Evolutionary conservation across 2,113 vertebrate species (phyloP).

Genomic region (Hyperoodon ampullatus): DNA sequence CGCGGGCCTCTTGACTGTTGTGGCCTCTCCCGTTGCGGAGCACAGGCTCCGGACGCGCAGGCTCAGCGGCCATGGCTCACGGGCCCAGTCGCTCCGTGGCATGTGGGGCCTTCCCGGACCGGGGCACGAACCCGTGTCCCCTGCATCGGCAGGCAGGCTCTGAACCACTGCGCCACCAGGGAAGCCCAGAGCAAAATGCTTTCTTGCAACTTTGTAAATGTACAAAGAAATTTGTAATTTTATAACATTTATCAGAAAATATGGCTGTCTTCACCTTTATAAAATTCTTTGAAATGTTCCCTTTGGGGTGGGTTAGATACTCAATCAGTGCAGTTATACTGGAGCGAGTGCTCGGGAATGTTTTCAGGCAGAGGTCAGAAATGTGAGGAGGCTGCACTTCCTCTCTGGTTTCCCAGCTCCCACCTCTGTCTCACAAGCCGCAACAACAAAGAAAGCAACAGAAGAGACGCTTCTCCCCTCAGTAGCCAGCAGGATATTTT

Average conservation of each 20-base stretch:
- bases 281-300: neutral
- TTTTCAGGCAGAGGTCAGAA: neutral
- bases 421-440: neutral
- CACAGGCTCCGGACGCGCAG: too few relatives aligned
- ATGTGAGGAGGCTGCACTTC: neutral
- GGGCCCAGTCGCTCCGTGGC: too few relatives aligned
- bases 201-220: neutral
- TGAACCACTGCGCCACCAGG: too few relatives aligned
- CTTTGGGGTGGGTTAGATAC: neutral
- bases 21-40: too few relatives aligned
- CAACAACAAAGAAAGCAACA: neutral
- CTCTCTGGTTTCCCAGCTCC: neutral
- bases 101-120: too few relatives aligned
- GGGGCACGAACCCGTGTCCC: too few relatives aligned
- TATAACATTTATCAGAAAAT: neutral
- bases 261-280: neutral
- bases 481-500: neutral
- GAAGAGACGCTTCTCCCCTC: neutral
- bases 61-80: too few relatives aligned
- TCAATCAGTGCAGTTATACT: accelerated
- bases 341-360: neutral
- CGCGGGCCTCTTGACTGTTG: too few relatives aligned
- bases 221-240: constrained; percentile 6
- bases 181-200: neutral
- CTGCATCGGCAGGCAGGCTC: too few relatives aligned